Evolutionary conservation across 2,888 invertebrate species (phyloP).

Genomic region (Imbricaverruca yamaguchii): DNA sequence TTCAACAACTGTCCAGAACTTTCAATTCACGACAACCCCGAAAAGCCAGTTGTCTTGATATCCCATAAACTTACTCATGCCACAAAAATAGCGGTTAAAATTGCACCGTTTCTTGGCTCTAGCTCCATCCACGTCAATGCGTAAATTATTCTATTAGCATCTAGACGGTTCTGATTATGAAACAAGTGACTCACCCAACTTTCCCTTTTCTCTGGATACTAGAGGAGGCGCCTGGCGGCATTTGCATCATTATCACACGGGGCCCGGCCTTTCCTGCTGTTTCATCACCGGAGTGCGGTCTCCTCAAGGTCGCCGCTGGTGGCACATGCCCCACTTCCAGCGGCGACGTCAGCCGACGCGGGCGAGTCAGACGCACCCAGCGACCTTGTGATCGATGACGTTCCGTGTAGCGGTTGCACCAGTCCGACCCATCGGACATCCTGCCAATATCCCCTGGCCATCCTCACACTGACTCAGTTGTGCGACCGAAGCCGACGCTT

Average conservation of each 20-base stretch:
- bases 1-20: no score
- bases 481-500: no score
- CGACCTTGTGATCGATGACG: not conserved
- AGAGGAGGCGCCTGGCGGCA: not conserved
- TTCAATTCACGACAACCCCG: no score
- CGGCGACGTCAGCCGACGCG: not conserved
- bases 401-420: not conserved
- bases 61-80: no score
- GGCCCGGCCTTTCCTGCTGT: not conserved
- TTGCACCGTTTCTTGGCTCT: no score
- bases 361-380: not conserved
- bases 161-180: not conserved
- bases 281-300: not conserved
- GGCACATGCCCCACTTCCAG: not conserved
- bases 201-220: not conserved
- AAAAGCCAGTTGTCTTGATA: no score
- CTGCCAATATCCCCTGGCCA: no score
- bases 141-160: not conserved
- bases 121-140: no score
- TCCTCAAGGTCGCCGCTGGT: not conserved
- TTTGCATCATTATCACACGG: slow-evolving; percentile 5
- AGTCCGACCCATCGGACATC: not conserved
- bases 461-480: no score
- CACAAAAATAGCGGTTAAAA: no score
- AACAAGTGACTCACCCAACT: not conserved